phyloP scores from a whole-genome alignment of 2,113 vertebrate genomes.

The Gnathonemus echidnorhynchus region DNA sequence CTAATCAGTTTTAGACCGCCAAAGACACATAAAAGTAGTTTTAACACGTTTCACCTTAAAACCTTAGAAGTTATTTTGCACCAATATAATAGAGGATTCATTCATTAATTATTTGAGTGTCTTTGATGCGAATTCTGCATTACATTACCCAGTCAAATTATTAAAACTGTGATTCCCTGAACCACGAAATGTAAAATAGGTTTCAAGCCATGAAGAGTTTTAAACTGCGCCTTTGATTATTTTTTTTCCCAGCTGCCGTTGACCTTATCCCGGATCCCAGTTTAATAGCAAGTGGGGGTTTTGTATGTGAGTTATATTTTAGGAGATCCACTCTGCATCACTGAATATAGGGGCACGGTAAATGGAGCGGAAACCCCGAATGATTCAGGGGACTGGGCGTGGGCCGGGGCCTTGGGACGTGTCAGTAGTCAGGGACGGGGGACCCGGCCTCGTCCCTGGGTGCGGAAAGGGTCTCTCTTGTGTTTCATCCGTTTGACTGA shows the following conservation, averaged over 20 bases:
- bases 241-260: background rate
- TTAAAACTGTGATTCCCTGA: background rate
- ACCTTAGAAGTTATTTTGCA: background rate
- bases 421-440: background rate
- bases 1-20: background rate
- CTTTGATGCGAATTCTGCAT: slow-evolving; percentile 1
- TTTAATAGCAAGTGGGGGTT: background rate
- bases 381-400: background rate
- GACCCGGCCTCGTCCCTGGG: background rate
- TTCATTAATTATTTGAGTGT: background rate
- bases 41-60: background rate
- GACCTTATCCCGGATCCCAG: background rate
- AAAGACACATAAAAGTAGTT: background rate
- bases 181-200: background rate
- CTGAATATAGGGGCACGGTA: background rate
- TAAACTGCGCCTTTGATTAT: background rate
- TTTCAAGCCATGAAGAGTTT: background rate
- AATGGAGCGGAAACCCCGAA: background rate
- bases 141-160: background rate
- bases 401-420: background rate
- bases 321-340: background rate
- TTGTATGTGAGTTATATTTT: background rate
- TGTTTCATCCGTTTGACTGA: background rate
- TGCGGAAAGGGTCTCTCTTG: background rate
- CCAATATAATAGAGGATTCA: background rate